phyloP scores from a whole-genome alignment of 2,113 vertebrate species.

The Isurus oxyrinchus region DNA sequence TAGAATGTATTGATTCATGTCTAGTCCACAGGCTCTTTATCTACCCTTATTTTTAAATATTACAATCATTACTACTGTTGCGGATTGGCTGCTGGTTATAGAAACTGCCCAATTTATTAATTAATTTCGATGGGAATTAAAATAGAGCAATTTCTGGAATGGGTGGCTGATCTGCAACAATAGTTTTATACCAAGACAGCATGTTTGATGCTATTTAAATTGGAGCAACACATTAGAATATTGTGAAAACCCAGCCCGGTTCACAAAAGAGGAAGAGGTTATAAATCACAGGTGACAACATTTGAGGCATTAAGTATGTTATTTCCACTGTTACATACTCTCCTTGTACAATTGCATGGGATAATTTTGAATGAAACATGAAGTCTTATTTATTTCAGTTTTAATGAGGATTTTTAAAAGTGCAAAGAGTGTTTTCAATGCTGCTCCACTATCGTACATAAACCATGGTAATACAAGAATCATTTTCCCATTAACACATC shows the following conservation, averaged over 20 bases:
- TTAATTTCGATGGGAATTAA: not conserved
- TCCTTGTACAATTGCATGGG: not conserved
- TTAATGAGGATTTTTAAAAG: not conserved
- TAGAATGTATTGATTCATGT: not conserved
- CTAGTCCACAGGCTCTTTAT: not conserved
- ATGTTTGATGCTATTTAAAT: not conserved
- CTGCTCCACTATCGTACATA: not conserved
- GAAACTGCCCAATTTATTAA: not conserved
- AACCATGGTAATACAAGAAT: not conserved
- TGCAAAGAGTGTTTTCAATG: not conserved
- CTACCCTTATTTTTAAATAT: not conserved
- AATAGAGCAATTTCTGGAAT: not conserved
- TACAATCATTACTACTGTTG: not conserved
- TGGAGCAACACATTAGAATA: not conserved
- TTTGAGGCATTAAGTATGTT: not conserved
- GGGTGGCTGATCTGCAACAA: not conserved
- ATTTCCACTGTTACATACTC: not conserved
- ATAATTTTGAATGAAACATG: not conserved
- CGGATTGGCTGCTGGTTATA: not conserved
- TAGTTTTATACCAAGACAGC: not conserved
- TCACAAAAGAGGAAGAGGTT: not conserved
- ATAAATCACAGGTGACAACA: not conserved
- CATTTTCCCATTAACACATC: not conserved
- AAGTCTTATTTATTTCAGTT: not conserved
- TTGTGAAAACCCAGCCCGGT: not conserved